Evolutionary conservation across 2,888 invertebrate species (phyloP), one percentile per base, ranked within the genome.

Genomic region (Leucania comma): DNA sequence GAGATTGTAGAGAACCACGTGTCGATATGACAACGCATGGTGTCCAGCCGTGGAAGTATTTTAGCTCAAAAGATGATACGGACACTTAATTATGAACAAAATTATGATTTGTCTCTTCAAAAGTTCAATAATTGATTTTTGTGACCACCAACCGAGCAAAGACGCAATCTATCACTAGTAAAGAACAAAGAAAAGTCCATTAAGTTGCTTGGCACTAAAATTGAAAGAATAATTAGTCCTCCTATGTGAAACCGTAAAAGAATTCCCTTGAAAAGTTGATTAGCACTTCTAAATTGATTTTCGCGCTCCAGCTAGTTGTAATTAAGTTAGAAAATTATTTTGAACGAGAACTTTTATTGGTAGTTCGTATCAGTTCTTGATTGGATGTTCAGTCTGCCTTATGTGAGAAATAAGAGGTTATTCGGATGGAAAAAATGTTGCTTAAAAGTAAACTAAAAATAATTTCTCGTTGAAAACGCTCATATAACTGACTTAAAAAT

Each of bases 251-350:
- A 75, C 53, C 38, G 64, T 78, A 58, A 53, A 67, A 60, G 20
- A 67, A 64, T 62, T 71, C 58, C 65, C 65, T 70, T 68, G 54
- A 67, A 69, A 74, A 76, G 46, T 54, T 80, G 42, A 78, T 81
- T 80, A 78, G 46, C 66, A 67, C 60, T 74, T 32, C n/a, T 74
- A 78, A 74, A 80, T 68, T 58, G 66, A 64, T 68, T 71, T 63
- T 67, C 58, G 32, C 51, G 60, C 63, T 67, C 67, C 46, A 75
- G 35, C 75, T 61, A 62, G 17, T 14, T 38, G 57, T 71, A 80
- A 78, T 78, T 64, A 71, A 61, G 50, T 78, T 64, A 48, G 42
- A 57, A 75, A 68, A 58, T 71, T 67, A 71, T 67, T 78, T 74
- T 63, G 38, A 65, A 58, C 59, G 63, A 26, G 48, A 63, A 63